Evolutionary conservation across 2,888 invertebrate genomes (phyloP).

Genomic region (Conomelus anceps): DNA sequence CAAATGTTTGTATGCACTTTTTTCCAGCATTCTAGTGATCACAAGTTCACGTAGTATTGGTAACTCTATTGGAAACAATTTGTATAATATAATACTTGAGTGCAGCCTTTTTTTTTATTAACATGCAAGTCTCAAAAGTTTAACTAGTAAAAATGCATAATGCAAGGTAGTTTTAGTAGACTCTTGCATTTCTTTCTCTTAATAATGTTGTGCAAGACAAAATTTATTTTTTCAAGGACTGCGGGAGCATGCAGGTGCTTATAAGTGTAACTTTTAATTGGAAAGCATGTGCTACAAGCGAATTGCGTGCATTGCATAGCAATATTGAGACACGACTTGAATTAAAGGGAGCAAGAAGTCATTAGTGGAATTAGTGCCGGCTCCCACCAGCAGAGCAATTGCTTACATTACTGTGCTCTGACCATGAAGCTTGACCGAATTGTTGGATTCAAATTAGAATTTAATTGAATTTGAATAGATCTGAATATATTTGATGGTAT

Average conservation of each 20-base stretch:
- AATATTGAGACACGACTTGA: background rate
- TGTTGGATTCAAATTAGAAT: no score
- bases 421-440: background rate
- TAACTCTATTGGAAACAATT: no score
- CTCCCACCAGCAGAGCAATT: background rate
- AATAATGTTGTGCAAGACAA: background rate
- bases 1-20: no score
- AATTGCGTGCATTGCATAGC: background rate
- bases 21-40: no score
- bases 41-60: no score
- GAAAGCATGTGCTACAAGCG: background rate
- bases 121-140: no score
- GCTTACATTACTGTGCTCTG: background rate
- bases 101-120: no score
- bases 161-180: no score
- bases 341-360: background rate
- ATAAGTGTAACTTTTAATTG: background rate
- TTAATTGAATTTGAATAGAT: no score
- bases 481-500: no score
- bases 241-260: background rate
- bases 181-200: background rate
- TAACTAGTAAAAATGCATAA: no score
- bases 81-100: no score
- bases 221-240: background rate
- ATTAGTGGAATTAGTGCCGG: background rate